These are phyloP conservation scores for Dissostichus mawsoni DNA, from an alignment of 2,113 vertebrate species.

Conservation along the genomic window DNA sequence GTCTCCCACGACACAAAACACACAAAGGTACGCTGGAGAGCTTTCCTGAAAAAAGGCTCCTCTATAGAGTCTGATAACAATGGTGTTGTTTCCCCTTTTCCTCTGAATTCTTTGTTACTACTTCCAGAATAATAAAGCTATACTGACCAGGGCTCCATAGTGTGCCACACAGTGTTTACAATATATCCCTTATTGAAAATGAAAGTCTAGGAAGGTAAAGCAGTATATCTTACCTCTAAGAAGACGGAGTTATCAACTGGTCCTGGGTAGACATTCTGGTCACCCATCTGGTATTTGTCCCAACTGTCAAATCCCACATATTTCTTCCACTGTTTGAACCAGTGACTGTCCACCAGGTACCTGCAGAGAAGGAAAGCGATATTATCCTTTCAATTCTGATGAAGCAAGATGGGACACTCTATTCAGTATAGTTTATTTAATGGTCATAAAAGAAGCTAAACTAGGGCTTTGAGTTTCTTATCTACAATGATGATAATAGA, in stretches of 20 bases:
- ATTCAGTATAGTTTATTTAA: neutral
- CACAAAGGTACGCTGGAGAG: constrained; percentile 63
- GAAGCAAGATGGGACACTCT: neutral
- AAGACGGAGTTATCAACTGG: constrained; percentile 97
- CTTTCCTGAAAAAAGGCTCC: constrained; percentile 53
- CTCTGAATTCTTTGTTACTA: constrained; percentile 34
- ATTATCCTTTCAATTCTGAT: neutral
- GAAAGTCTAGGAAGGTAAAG: neutral
- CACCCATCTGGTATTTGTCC: constrained; percentile 99
- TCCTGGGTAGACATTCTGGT: constrained; percentile 98
- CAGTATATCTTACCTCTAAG: constrained; percentile 90
- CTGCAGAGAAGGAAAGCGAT: constrained; percentile 75
- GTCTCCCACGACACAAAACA: constrained; percentile 47
- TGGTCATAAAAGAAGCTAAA: neutral
- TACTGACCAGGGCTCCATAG: neutral
- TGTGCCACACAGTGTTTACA: neutral
- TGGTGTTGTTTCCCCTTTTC: constrained; percentile 48
- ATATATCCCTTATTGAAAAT: neutral
- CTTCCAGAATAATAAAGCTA: constrained; percentile 56
- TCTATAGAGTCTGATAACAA: constrained; percentile 41
- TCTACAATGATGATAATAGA: neutral
- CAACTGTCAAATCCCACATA: constrained; percentile 99
- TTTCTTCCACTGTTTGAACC: constrained; percentile 99
- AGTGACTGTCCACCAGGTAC: constrained; percentile 98
- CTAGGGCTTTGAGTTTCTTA: neutral